A percentile compares a stretch with the other conserved stretches of the same genome.
These are phyloP conservation scores for Aspidiotus destructor DNA, from an alignment of 2,888 invertebrate genomes.

Conservation along the genomic window DNA sequence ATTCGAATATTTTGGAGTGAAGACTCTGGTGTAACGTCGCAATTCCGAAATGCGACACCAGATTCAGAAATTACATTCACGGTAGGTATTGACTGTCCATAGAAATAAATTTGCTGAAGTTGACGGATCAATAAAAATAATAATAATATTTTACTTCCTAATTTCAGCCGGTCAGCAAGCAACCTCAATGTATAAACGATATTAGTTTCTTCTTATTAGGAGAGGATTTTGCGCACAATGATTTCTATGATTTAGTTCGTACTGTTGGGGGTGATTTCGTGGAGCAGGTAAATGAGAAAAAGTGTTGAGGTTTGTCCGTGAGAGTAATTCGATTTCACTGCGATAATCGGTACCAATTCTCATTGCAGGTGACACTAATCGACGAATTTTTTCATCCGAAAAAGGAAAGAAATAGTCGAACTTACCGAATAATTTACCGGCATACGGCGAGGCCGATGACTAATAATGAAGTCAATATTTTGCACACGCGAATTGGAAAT, in stretches of 20 bases:
- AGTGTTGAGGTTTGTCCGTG: background rate
- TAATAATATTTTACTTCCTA: conserved; percentile 19
- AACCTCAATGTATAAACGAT: conserved; percentile 81
- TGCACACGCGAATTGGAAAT: conserved; percentile 68
- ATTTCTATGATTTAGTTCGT: conserved; percentile 87
- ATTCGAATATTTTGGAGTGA: conserved; percentile 93
- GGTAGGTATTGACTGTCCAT: conserved; percentile 42
- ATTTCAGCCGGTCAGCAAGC: conserved; percentile 62
- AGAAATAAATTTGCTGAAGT: background rate
- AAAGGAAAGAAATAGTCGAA: conserved; percentile 69
- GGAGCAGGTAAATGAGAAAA: conserved; percentile 60
- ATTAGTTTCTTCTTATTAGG: conserved; percentile 92
- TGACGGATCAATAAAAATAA: background rate
- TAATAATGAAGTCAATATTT: conserved; percentile 71
- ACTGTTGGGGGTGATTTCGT: conserved; percentile 82
- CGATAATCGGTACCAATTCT: background rate
- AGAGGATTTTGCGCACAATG: conserved; percentile 61
- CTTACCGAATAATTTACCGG: conserved; percentile 85
- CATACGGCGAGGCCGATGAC: conserved; percentile 83
- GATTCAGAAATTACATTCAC: conserved; percentile 63
- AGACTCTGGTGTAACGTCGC: conserved; percentile 81
- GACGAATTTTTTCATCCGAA: conserved; percentile 85
- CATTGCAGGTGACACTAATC: conserved; percentile 58
- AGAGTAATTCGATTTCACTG: background rate
- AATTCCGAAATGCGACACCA: conserved; percentile 69